Evolutionary conservation across 2,113 vertebrate genomes (phyloP), one percentile per base, ranked within the genome.

Genomic region (Pycnonotus jocosus): DNA sequence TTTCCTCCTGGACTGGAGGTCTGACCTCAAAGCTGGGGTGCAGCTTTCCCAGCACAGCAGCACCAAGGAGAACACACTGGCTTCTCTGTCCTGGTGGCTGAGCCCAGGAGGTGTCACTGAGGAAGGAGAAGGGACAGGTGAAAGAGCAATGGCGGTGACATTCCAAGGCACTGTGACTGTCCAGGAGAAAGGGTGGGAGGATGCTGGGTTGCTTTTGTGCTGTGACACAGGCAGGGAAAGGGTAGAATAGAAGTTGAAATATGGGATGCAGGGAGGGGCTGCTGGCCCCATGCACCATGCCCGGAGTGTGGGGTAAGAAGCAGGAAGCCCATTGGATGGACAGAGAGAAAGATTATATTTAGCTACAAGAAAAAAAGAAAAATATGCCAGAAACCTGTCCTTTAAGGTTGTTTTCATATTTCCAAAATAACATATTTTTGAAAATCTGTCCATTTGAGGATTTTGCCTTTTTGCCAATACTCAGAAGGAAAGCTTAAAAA

Each of bases 201-300:
- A 11, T 62, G 19, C 18, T 6, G 6, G 9, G 15, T 45, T 11
- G 3, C 13, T 54, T 10, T 0, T 24, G 9, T 57, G 20, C 30
- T 72, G 11, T 61, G 62, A 47, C 15, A 62, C 5, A 2, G 30
- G 6, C 27, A 65, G 47, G 33, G 10, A 42, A 62, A 12, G 12
- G 28, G 22, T 30, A 61, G 42, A 86, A 69, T 81, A 15, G 21
- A 17, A 81, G 16, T 3, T 68, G 62, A 77, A 73, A 44, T 53
- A 7, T 0, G 0, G 12, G 14, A 8, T 42, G 11, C 30, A 80
- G 37, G 1, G 2, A 61, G 30, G 45, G 15, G 27, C 18, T 33
- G 1, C 65, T 53, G 30, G 19, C 10, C 11, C 28, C 78, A 74
- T 70, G 28, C 19, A 48, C 23, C 19, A 27, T 0, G 18, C 17